Evolutionary conservation across 37 sponge, comb jelly and placozoan species (phyloP).

Genomic region (Theonella swinhoei): DNA sequence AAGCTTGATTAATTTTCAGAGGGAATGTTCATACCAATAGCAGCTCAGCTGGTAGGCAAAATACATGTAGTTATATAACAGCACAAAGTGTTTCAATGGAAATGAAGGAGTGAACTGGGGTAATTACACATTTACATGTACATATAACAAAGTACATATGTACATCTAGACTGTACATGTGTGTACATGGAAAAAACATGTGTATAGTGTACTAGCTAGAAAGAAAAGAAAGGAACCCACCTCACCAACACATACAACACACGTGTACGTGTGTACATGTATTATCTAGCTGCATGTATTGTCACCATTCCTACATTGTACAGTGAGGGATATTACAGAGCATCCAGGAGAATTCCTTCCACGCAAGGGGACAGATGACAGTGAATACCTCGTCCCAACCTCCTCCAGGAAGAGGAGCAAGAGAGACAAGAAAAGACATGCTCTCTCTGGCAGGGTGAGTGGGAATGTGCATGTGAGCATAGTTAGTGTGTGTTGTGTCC

Average conservation of each 20-base stretch:
- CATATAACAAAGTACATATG: neutral
- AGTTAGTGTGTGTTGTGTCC: no score
- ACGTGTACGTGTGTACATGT: neutral
- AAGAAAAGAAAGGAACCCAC: no score
- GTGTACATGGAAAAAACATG: neutral
- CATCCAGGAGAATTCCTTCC: constrained; percentile 1
- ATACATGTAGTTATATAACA: no score
- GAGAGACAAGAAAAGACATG: neutral
- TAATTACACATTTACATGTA: neutral
- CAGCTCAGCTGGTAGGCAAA: no score
- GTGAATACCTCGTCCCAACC: neutral
- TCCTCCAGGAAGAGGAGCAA: constrained; percentile 5
- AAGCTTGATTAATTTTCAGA: no score
- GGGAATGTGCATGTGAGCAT: no score
- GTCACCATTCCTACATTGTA: no score
- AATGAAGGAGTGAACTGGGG: neutral
- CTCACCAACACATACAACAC: no score
- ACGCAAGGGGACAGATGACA: neutral
- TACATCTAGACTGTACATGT: neutral
- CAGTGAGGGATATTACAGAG: no score
- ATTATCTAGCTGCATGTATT: no score
- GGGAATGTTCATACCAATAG: no score
- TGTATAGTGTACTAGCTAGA: neutral
- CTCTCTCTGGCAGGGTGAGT: constrained; percentile 3
- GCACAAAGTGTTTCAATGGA: no score